A percentile compares a stretch with the other conserved stretches of the same genome.
Conservation (phyloP, 2,113 vertebrate genomes). For the Tragelaphus scriptus region DNA sequence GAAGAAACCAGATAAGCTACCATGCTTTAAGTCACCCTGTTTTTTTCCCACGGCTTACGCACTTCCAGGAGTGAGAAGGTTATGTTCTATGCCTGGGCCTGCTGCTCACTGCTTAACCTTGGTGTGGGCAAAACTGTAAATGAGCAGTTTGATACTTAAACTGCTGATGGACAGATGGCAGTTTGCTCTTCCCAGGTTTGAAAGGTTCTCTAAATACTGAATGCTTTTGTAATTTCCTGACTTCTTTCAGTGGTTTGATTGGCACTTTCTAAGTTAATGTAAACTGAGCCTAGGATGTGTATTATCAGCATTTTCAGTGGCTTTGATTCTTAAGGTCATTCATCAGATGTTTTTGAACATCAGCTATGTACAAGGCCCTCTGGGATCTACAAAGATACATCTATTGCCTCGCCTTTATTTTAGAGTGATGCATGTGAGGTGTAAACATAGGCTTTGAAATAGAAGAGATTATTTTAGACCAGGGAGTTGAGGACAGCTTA, state of each 20-base stretch:
- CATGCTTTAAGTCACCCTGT: background rate
- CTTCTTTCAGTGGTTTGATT: background rate
- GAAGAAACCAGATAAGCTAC: background rate
- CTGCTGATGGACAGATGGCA: conserved; percentile 5
- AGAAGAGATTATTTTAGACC: background rate
- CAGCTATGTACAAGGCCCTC: background rate
- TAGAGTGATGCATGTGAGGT: background rate
- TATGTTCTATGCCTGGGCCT: background rate
- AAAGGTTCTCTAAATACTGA: conserved; percentile 28
- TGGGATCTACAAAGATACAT: background rate
- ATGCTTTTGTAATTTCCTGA: conserved; percentile 35
- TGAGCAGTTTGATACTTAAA: conserved; percentile 21
- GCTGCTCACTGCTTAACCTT: background rate
- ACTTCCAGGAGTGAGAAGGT: background rate
- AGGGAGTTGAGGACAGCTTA: background rate
- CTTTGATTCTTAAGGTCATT: background rate
- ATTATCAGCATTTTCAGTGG: background rate
- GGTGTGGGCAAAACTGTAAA: background rate
- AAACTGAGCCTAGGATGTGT: background rate
- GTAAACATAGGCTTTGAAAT: background rate
- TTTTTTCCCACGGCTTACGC: background rate
- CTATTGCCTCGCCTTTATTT: background rate
- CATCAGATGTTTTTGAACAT: background rate
- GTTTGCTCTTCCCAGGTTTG: conserved; percentile 26
- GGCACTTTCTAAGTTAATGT: conserved; percentile 21